Conservation (phyloP, 1,140 invertebrate genomes). For the Bombus polaris region DNA sequence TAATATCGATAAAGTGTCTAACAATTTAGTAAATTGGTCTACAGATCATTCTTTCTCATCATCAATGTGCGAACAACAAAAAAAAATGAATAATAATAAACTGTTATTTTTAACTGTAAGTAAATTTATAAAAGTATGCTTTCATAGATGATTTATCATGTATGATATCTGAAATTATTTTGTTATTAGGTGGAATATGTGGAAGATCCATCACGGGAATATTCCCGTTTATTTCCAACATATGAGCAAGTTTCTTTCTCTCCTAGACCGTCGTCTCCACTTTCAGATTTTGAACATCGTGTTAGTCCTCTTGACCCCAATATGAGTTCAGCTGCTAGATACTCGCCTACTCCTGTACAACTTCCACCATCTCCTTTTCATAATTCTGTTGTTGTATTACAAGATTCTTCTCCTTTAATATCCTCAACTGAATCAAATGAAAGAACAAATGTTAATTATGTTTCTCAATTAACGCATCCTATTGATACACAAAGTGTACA, state of each 20-base stretch:
- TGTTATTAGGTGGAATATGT: constrained; percentile 83
- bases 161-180: not conserved
- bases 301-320: constrained; percentile 85
- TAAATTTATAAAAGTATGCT: constrained; percentile 32
- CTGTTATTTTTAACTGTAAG: constrained; percentile 79
- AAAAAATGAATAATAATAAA: constrained; percentile 77
- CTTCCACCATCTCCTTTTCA: constrained; percentile 80
- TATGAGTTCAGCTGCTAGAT: constrained; percentile 84
- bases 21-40: constrained; percentile 70
- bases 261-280: constrained; percentile 79
- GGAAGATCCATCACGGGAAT: constrained; percentile 80
- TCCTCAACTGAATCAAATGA: constrained; percentile 70
- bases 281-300: constrained; percentile 83
- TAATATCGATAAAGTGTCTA: constrained; percentile 73
- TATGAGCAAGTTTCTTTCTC: constrained; percentile 81
- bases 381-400: constrained; percentile 83
- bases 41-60: constrained; percentile 65
- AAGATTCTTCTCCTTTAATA: constrained; percentile 79
- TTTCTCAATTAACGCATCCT: constrained; percentile 71
- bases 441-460: constrained; percentile 75
- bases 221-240: constrained; percentile 78
- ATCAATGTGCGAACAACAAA: constrained; percentile 68
- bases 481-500: constrained; percentile 67
- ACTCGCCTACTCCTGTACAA: constrained; percentile 83
- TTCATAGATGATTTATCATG: not conserved